A percentile compares a stretch with the other conserved stretches of the same genome.
These are phyloP conservation scores for Pseudomugil tenellus DNA, from an alignment of 2,797 vertebrate genomes.

Conservation along the genomic window DNA sequence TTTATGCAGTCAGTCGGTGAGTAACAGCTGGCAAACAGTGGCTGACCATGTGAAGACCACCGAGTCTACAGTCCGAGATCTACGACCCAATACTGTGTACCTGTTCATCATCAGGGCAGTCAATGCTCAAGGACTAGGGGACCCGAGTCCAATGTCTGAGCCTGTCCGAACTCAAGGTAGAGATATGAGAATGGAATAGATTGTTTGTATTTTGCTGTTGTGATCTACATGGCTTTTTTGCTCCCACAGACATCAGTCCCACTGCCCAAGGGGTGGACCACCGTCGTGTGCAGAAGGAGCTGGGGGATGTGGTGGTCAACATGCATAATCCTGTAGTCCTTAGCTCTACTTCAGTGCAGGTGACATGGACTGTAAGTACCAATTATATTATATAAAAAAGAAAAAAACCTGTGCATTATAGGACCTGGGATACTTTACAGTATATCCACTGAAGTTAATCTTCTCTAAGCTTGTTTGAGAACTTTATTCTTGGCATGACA, in stretches of 20 bases:
- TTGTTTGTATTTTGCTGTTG: neutral
- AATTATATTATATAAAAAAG: neutral
- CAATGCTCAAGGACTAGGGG: slow-evolving; percentile 92
- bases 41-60: slow-evolving; percentile 91
- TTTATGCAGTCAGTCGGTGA: slow-evolving; percentile 90
- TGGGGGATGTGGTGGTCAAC: slow-evolving; percentile 91
- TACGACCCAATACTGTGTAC: slow-evolving; percentile 95
- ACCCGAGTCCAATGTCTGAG: slow-evolving; percentile 93
- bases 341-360: slow-evolving; percentile 91
- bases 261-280: slow-evolving; percentile 95
- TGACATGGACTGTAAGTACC: slow-evolving; percentile 92
- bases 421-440: neutral
- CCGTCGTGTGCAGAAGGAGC: slow-evolving; percentile 93
- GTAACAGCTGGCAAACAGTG: slow-evolving; percentile 95
- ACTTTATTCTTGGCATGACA: slow-evolving; percentile 39
- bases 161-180: slow-evolving; percentile 95
- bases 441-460: slow-evolving; percentile 16
- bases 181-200: neutral
- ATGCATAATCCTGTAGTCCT: slow-evolving; percentile 92
- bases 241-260: slow-evolving; percentile 90
- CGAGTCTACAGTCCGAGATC: slow-evolving; percentile 86
- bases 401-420: neutral
- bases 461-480: slow-evolving; percentile 37
- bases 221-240: slow-evolving; percentile 15
- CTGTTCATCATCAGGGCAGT: slow-evolving; percentile 95